Evolutionary conservation across 1,140 invertebrate genomes (phyloP).

Genomic region (Euura saliciscinereae): DNA sequence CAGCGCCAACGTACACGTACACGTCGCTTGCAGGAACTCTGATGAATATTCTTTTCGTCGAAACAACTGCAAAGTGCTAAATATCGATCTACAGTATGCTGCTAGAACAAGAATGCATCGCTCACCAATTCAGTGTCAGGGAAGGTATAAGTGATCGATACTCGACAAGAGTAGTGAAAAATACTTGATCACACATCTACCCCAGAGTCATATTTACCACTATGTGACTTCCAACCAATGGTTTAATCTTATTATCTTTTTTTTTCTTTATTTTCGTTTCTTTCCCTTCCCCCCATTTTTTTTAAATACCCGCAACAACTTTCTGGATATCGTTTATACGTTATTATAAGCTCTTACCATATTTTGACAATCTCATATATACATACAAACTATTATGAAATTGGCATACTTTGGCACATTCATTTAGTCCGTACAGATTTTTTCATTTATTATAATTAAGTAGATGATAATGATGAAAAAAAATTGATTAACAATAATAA

Average conservation of each 20-base stretch:
- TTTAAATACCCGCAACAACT: slow-evolving; percentile 1
- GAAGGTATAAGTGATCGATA: neutral
- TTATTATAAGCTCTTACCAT: neutral
- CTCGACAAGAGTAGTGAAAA: neutral
- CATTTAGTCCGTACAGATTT: neutral
- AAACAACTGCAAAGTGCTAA: slow-evolving; percentile 1
- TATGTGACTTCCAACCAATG: slow-evolving; percentile 6
- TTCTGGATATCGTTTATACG: neutral
- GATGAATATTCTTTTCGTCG: neutral
- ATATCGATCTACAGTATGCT: neutral
- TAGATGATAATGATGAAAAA: neutral
- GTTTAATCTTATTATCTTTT: neutral
- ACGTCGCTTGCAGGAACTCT: neutral
- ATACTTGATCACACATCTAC: neutral
- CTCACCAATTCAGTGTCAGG: neutral
- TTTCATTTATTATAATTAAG: slow-evolving; percentile 3
- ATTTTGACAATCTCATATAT: neutral
- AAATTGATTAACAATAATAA: neutral
- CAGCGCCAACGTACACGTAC: neutral
- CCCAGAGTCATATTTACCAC: neutral
- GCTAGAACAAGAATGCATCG: neutral
- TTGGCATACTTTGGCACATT: slow-evolving; percentile 1
- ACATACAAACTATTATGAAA: neutral
- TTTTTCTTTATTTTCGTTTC: neutral
- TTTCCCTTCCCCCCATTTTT: neutral